Base-by-base conservation (phyloP, 2,113 vertebrate genomes). In the Lates calcarifer region DNA sequence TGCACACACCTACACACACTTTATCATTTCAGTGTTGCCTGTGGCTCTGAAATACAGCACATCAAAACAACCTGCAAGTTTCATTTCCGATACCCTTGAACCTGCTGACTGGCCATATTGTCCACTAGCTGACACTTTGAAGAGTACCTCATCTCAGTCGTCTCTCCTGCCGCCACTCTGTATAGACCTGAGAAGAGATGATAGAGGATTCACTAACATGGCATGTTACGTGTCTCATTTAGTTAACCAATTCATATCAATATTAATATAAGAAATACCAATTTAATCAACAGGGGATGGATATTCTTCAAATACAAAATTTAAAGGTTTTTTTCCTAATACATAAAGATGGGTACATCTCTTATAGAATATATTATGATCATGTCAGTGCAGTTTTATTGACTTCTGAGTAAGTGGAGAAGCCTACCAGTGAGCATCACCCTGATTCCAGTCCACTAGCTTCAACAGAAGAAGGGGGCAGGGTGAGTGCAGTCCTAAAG, bases 31-130 rank as follows among this genome's bases (percentile, higher is more conserved):
- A 90, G 81, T 87, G 85, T 92, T 87, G 91, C 94, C 92, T 70
- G 89, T 90, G 90, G 91, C 90, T 91, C 87, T 92, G 78, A 91
- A 91, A 94, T 91, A 90, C 79, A 92, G 92, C 87, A 91, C 90
- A 93, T 93, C 84, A 93, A 94, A 94, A 90, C 85, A 91, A 78
- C 83, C 88, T 89, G 86, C 24, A 84, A 82, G 82, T 89, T 90
- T 89, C 78, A 89, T 91, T 92, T 90, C 80, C 33, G 64, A 90
- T 81, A 74, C 43, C 88, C 89, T 82, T 67, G 76, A 89, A 89
- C 79, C 72, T 91, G 94, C 89, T 90, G 91, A 93, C 92, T 90
- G 90, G 85, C 66, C 87, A 84, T 20, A 80, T 66, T 83, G 89
- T 86, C 86, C 88, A 82, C 83, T 55, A 64, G 61, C 87, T 84